phyloP scores from a whole-genome alignment of 1,140 invertebrate species.

The Ceratoteleas bidentatus region DNA sequence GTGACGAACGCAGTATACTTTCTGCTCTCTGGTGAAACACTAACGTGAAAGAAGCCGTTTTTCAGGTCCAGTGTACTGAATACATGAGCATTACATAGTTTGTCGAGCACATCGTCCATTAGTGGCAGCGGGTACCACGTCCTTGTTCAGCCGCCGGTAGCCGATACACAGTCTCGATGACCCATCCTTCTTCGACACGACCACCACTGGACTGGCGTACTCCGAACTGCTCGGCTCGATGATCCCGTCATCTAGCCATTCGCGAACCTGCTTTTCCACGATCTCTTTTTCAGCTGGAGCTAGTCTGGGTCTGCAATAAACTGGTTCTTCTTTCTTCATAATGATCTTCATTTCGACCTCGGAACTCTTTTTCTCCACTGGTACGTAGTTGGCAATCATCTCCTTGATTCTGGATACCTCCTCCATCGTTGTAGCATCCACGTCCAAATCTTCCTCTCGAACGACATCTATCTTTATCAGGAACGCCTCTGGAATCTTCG shows the following conservation, averaged over 20 bases:
- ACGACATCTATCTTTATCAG: neutral
- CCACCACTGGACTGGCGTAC: neutral
- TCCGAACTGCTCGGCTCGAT: conserved; percentile 9
- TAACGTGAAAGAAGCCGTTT: too few species aligned
- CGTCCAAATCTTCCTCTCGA: neutral
- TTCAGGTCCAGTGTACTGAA: conserved; percentile 15
- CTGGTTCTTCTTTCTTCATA: neutral
- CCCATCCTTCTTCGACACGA: conserved; percentile 2
- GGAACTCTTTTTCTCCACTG: neutral
- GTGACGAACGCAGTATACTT: too few species aligned
- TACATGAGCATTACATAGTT: conserved; percentile 1
- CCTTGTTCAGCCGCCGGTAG: neutral
- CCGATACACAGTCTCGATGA: neutral
- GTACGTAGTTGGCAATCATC: neutral
- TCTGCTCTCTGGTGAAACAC: neutral
- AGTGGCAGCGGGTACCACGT: neutral
- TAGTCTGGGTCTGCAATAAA: conserved; percentile 15
- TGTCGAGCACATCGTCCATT: neutral
- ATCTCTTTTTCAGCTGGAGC: conserved; percentile 20
- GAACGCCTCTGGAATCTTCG: neutral
- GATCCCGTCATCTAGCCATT: conserved; percentile 17
- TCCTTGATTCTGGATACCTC: neutral
- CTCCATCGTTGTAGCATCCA: too few species aligned
- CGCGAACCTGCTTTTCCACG: conserved; percentile 2
- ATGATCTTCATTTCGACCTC: conserved; percentile 18